Evolutionary conservation across 2,888 invertebrate genomes (phyloP), one percentile per base, ranked within the genome.

Genomic region (Napeogenes inachia): DNA sequence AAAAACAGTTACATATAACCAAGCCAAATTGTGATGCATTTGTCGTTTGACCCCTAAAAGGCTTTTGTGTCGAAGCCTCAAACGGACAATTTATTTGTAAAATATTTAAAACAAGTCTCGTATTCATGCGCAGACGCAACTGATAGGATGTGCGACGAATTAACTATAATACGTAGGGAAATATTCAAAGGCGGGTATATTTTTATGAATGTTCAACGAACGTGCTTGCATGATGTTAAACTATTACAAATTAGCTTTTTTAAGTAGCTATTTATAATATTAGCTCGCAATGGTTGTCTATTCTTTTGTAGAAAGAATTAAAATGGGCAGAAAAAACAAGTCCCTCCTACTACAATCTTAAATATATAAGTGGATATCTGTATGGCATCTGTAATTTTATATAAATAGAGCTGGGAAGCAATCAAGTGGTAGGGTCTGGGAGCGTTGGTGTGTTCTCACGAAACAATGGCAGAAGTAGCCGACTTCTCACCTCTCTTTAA

Each of bases 1-100:
- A 8, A 12, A 12, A 57, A 62, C 59, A 54, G 62, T 62, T 64
- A 62, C 38, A 21, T 45, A 42, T 30, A 50, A 45, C 53, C 38
- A 54, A 32, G 13, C 47, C 55, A 47, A 68, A 54, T 68, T 71
- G 56, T 63, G 67, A 84, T 84, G 79, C 79, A 73, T 64, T 68
- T 67, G 71, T 67, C 68, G 80, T 74, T 66, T 71, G 75, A 70
- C 75, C 75, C 69, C 68, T 71, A 69, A 68, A 74, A 78, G 78
- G 73, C 75, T 71, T 79, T 81, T 82, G 81, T 81, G 70, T 74
- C 64, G 70, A 71, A 73, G 76, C 73, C 74, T 71, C 73, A 70
- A 71, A 84, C 82, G 82, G 81, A 50, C 80, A 81, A 84, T 87
- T 86, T 87, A 80, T 84, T 75, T 73, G 70, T 68, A 73, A 83